Evolutionary conservation across 2,888 invertebrate species (phyloP).

Genomic region (Phengaris alcon): DNA sequence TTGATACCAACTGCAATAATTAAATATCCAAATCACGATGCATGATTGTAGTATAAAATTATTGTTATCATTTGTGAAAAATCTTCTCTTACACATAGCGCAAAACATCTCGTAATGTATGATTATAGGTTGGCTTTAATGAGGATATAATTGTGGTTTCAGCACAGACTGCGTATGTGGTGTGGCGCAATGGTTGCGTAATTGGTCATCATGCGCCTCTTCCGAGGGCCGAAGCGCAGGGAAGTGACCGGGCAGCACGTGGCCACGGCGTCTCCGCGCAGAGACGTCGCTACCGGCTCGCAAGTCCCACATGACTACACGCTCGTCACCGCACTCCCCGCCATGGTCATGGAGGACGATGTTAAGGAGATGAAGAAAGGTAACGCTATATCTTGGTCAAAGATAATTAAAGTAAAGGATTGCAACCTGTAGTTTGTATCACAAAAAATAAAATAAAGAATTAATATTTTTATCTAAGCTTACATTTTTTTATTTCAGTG

Average conservation of each 20-base stretch:
- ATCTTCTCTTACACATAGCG: background rate
- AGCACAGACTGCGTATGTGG: conserved; percentile 51
- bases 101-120: background rate
- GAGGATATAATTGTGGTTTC: conserved; percentile 24
- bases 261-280: conserved; percentile 67
- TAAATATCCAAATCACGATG: background rate
- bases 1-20: background rate
- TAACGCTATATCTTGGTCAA: conserved; percentile 40
- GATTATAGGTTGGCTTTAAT: background rate
- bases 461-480: background rate
- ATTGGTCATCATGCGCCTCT: conserved; percentile 81
- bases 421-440: background rate
- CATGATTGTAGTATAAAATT: background rate
- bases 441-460: background rate
- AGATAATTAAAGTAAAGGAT: too few relatives aligned
- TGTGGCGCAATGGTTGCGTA: conserved; percentile 71
- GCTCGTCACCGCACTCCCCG: conserved; percentile 87
- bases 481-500: conserved; percentile 64
- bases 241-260: conserved; percentile 80
- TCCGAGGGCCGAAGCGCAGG: conserved; percentile 82
- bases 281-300: conserved; percentile 59
- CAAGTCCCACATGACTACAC: conserved; percentile 80
- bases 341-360: conserved; percentile 87
- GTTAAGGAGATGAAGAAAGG: conserved; percentile 80
- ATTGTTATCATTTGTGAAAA: background rate